phyloP scores from a whole-genome alignment of 2,113 vertebrate species.

The Pelvicachromis taeniatus region DNA sequence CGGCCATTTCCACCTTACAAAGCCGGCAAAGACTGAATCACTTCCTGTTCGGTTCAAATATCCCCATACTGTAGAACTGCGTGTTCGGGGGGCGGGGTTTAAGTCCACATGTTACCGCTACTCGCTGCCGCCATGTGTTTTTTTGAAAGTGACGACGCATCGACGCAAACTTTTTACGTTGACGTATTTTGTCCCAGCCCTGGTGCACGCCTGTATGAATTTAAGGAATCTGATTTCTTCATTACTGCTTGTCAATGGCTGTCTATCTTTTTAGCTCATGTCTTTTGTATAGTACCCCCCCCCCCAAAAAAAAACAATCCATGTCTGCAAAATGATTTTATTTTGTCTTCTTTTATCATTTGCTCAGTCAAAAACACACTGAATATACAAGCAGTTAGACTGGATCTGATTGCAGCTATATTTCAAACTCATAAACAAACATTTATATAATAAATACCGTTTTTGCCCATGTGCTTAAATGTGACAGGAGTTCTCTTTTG shows the following conservation, averaged over 20 bases:
- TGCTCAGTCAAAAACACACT: conserved; percentile 60
- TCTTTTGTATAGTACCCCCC: neutral
- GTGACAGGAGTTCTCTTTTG: conserved; percentile 78
- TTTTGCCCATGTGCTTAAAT: conserved; percentile 88
- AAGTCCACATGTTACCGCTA: too few relatives aligned
- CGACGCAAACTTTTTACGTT: too few relatives aligned
- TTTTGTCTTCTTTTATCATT: conserved; percentile 34
- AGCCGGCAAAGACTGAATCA: too few relatives aligned
- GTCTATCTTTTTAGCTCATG: neutral
- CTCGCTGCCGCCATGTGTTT: too few relatives aligned
- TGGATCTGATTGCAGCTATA: conserved; percentile 79
- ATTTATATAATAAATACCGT: conserved; percentile 95
- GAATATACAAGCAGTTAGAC: conserved; percentile 20
- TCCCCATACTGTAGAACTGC: too few relatives aligned
- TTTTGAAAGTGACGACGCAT: too few relatives aligned
- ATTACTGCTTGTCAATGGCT: too few relatives aligned
- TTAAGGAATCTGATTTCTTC: neutral
- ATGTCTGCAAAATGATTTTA: conserved; percentile 46
- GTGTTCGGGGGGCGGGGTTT: too few relatives aligned
- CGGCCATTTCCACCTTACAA: too few relatives aligned
- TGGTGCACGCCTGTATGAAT: rapidly evolving
- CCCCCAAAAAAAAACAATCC: neutral
- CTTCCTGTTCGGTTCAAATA: too few relatives aligned
- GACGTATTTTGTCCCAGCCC: too few relatives aligned
- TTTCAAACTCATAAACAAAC: conserved; percentile 84